Evolutionary conservation across 35 echinoderm and acorn worm species (phyloP).

Genomic region (Strongylocentrotus purpuratus): DNA sequence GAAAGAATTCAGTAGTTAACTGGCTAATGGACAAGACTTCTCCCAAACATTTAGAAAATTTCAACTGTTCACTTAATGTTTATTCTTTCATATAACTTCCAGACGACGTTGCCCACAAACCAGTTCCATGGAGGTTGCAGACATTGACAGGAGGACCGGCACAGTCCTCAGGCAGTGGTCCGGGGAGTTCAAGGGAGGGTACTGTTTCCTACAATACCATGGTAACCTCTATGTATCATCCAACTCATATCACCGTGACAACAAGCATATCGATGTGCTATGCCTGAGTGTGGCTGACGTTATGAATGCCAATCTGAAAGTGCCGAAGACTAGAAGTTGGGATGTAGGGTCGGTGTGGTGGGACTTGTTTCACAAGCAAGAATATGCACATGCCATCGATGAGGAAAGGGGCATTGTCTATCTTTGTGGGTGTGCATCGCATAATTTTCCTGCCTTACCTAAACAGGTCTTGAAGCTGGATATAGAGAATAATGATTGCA

Average conservation of each 20-base stretch:
- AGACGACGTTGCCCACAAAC: neutral
- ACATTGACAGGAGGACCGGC: neutral
- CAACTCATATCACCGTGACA: neutral
- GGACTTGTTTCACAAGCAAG: constrained; percentile 22
- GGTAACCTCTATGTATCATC: neutral
- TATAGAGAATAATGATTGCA: neutral
- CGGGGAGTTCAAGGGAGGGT: neutral
- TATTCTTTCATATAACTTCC: neutral
- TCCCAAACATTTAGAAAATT: too few relatives aligned
- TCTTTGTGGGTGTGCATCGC: constrained; percentile 6
- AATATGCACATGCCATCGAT: constrained; percentile 20
- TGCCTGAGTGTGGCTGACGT: neutral
- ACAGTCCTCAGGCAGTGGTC: constrained; percentile 1
- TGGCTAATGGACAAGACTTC: too few relatives aligned
- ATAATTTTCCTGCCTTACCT: too few relatives aligned
- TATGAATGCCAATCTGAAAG: constrained; percentile 4
- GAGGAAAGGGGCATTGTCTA: neutral
- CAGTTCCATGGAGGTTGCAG: constrained; percentile 32
- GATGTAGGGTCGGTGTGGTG: constrained; percentile 26
- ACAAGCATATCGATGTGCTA: neutral
- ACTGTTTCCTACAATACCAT: neutral
- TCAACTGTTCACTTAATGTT: neutral
- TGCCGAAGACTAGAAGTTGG: neutral
- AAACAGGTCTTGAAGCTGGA: constrained; percentile 38
- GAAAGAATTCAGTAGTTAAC: too few relatives aligned